Evolutionary conservation across 2,888 invertebrate species (phyloP), one percentile per base, ranked within the genome.

Genomic region (Doris montereyensis): DNA sequence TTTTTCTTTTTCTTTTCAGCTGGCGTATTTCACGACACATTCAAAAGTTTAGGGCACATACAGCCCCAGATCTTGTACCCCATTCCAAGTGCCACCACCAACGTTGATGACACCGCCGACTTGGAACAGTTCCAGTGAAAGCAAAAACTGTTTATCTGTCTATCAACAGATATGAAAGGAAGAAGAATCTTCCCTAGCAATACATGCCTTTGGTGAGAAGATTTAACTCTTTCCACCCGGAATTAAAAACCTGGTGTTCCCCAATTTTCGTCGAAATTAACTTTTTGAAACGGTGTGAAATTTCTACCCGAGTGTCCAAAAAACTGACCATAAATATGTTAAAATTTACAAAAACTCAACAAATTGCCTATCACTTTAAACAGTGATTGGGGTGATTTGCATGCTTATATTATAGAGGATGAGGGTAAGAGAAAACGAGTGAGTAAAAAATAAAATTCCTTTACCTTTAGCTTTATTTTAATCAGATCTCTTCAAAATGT

Each of bases 111-210:
- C n/a, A n/a, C n/a, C n/a, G n/a, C n/a, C n/a, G n/a, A n/a, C n/a
- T 87, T 77, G 87, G 88, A 24, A 65, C 88, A 24, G 82, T 91
- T 5, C 89, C 90, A 5, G 77, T 81, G 1, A 82, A 85, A 24
- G 89, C 88, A 34, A 87, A 85, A 57, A 77, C 83, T 4, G 91
- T 97, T 57, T 96, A 98, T 90, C 92, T 99, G 10, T 99, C 99
- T 0, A 95, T 99, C 83, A 99, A 99, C 92, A 94, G 99, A 82
- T 99, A 96, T 92, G 99, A 99, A 90, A 94, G 97, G 5, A 99
- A 99, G 90, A 99, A 99, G 92, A 96, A 97, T 91, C 93, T 99
- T n/a, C 93, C 93, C 91, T 99, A 68, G 98, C 98, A 0, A 92
- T 99, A 68, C 92, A 94, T 86, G 95, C 97, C 2, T 93, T 99